phyloP scores from a whole-genome alignment of 2,113 vertebrate genomes.

The Furnarius figulus region DNA sequence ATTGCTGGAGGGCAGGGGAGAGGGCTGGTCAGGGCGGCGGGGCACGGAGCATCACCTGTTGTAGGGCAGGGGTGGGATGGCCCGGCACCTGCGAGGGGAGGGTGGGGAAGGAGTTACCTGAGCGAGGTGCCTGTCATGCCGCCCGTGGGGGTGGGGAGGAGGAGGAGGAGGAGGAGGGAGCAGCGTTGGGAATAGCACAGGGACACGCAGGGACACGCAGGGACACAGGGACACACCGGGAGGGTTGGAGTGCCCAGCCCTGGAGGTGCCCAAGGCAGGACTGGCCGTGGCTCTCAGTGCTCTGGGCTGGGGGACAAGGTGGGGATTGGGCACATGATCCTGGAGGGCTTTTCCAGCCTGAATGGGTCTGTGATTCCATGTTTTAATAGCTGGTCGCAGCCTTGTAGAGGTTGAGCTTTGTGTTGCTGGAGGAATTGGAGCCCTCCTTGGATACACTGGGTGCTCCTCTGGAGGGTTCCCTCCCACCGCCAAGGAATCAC shows the following conservation, averaged over 20 bases:
- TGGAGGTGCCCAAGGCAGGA: background rate
- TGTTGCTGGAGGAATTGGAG: background rate
- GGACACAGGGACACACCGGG: background rate
- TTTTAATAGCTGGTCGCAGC: background rate
- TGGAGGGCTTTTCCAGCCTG: background rate
- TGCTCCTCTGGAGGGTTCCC: background rate
- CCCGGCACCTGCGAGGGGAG: background rate
- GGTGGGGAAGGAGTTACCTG: background rate
- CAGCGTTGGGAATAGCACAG: background rate
- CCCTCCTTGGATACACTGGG: background rate
- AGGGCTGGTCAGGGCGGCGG: conserved; percentile 30
- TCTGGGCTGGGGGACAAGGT: background rate
- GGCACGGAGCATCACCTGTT: conserved; percentile 60
- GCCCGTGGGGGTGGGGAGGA: background rate
- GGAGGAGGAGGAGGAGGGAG: background rate
- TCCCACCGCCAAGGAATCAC: background rate
- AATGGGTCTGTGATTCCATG: background rate
- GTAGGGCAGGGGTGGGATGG: conserved; percentile 3
- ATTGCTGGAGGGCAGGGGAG: background rate
- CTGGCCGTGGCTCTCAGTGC: background rate
- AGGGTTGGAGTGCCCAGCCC: background rate
- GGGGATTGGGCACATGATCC: background rate
- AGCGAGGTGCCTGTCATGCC: conserved; percentile 32
- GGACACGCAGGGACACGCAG: background rate
- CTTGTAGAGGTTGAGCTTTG: background rate